phyloP scores from a whole-genome alignment of 2,888 invertebrate genomes.

The Eilema griseolum region DNA sequence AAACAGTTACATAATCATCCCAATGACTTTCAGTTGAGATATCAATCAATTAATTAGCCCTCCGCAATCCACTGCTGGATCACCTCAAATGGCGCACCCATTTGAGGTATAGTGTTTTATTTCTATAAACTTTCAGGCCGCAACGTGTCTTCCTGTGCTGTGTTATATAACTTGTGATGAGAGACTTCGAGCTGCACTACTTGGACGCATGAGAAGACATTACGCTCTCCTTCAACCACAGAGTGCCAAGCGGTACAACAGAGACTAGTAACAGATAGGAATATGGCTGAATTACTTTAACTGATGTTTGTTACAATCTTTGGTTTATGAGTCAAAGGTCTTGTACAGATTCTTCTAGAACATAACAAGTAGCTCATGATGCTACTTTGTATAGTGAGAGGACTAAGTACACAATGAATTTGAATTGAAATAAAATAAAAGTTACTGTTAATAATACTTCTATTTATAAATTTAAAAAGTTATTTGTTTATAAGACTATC shows the following conservation, averaged over 20 bases:
- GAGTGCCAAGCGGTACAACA: conserved; percentile 69
- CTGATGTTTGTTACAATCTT: conserved; percentile 14
- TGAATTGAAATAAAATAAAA: conserved; percentile 41
- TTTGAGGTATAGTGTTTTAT: neutral
- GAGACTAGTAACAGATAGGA: conserved; percentile 24
- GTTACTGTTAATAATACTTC: conserved; percentile 18
- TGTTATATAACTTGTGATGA: conserved; percentile 81
- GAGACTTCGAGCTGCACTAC: conserved; percentile 79
- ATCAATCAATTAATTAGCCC: too few species aligned
- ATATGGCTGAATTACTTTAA: neutral
- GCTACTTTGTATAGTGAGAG: conserved; percentile 20
- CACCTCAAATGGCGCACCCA: too few species aligned
- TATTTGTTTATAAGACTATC: too few species aligned
- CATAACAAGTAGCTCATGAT: conserved; percentile 25
- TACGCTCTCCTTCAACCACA: conserved; percentile 80
- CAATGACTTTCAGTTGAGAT: too few species aligned
- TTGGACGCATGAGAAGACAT: conserved; percentile 82
- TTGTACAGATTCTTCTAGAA: conserved; percentile 15
- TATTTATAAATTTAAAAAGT: conserved; percentile 11
- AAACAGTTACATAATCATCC: too few species aligned
- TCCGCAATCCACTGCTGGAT: too few species aligned
- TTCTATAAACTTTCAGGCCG: conserved; percentile 69
- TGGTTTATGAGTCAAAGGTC: conserved; percentile 9
- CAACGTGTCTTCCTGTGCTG: conserved; percentile 81
- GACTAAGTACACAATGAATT: conserved; percentile 33